Conservation (phyloP, 2,113 vertebrate species). For the human region DNA sequence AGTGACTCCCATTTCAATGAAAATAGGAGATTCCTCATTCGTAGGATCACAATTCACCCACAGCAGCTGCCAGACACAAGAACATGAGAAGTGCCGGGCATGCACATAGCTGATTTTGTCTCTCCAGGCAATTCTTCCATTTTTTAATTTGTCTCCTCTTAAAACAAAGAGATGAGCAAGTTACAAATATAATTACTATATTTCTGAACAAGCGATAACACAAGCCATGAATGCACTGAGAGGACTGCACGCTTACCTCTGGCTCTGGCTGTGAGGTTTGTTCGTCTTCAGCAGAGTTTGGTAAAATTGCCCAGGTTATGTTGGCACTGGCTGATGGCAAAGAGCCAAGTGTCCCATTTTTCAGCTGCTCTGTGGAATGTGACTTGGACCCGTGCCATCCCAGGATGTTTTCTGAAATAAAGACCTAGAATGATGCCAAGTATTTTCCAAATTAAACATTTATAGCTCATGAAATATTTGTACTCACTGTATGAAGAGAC, state of each 20-base stretch:
- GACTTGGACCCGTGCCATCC: constrained; percentile 95
- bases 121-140: not conserved
- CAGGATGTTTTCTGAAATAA: constrained; percentile 90
- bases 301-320: constrained; percentile 87
- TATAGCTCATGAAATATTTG: not conserved
- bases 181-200: constrained; percentile 22
- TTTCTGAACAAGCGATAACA: constrained; percentile 30
- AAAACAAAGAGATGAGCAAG: constrained; percentile 50
- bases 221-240: not conserved
- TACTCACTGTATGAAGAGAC: accelerated
- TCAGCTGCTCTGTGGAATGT: constrained; percentile 90
- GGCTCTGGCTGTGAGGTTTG: constrained; percentile 80
- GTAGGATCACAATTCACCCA: not conserved
- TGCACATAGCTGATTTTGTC: not conserved
- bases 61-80: constrained; percentile 19
- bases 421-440: constrained; percentile 72
- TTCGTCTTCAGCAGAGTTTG: constrained; percentile 86
- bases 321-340: constrained; percentile 87
- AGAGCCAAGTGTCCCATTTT: constrained; percentile 90
- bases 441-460: constrained; percentile 20
- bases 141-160: constrained; percentile 29
- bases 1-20: constrained; percentile 30
- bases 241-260: constrained; percentile 86
- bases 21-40: constrained; percentile 7
- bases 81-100: not conserved